Conservation (phyloP, 2,113 vertebrate genomes). For the Pseudolaguvia tuberculata region DNA sequence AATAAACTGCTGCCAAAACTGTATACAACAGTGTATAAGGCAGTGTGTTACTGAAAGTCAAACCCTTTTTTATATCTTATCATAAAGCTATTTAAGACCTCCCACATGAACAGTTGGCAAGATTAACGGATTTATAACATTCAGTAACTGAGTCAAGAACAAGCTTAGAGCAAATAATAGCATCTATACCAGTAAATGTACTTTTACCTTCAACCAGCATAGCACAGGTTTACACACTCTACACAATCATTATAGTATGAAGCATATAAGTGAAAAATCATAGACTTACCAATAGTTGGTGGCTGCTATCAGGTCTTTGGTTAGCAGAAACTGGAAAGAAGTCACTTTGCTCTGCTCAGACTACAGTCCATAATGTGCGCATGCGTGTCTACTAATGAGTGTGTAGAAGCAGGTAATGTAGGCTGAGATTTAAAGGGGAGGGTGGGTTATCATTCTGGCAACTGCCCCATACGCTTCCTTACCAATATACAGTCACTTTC, state of each 20-base stretch:
- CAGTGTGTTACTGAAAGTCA: conserved; percentile 39
- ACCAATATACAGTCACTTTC: conserved; percentile 32
- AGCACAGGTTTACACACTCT: neutral
- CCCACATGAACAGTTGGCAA: conserved; percentile 25
- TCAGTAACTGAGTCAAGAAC: conserved; percentile 37
- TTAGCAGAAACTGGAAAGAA: conserved; percentile 24
- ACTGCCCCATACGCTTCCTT: conserved; percentile 35
- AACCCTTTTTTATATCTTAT: conserved; percentile 44
- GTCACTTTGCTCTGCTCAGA: conserved; percentile 43
- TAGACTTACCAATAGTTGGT: conserved; percentile 45
- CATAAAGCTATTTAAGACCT: conserved; percentile 45
- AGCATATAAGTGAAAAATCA: neutral
- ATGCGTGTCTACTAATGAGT: conserved; percentile 31
- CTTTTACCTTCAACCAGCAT: neutral
- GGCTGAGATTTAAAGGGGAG: conserved; percentile 48
- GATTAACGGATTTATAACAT: conserved; percentile 55
- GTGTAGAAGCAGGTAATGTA: conserved; percentile 42
- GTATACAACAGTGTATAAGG: conserved; percentile 10
- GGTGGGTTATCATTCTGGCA: conserved; percentile 53
- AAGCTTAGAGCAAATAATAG: conserved; percentile 16
- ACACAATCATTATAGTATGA: neutral
- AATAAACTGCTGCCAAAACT: conserved; percentile 19
- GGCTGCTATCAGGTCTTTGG: conserved; percentile 33
- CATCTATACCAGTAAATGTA: neutral
- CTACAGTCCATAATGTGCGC: conserved; percentile 45